Percentiles rank a stretch among this genome's conserved stretches.
Conservation (phyloP, 2,797 vertebrate species). For the Chanos chanos region DNA sequence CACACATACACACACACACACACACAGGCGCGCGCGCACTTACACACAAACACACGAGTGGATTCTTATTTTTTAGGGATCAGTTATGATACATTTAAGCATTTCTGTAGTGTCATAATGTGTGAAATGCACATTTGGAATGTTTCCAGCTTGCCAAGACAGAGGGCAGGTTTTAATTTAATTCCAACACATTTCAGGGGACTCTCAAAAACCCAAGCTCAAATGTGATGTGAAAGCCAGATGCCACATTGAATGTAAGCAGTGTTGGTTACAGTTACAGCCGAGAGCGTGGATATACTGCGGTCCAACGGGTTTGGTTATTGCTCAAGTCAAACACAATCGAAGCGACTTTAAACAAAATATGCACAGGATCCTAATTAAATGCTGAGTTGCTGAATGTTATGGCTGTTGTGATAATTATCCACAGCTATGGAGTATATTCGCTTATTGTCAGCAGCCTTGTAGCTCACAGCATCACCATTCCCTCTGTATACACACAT, state of each 20-base stretch:
- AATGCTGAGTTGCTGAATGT: constrained; percentile 59
- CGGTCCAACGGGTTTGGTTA: constrained; percentile 58
- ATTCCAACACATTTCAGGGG: constrained; percentile 70
- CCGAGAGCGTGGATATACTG: constrained; percentile 54
- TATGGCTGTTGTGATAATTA: constrained; percentile 63
- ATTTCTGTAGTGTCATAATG: constrained; percentile 66
- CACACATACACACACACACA: too few species aligned
- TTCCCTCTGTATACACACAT: constrained; percentile 25
- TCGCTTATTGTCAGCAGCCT: constrained; percentile 47
- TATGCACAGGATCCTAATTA: constrained; percentile 57
- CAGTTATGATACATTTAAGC: constrained; percentile 62
- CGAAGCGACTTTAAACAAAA: constrained; percentile 66
- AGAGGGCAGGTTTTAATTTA: constrained; percentile 66
- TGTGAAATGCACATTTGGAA: constrained; percentile 70
- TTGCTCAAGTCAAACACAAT: constrained; percentile 73
- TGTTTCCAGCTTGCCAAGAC: constrained; percentile 59
- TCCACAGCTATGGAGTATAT: constrained; percentile 56
- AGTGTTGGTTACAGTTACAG: constrained; percentile 62
- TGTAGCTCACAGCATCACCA: constrained; percentile 38
- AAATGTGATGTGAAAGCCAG: constrained; percentile 73
- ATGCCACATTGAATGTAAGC: constrained; percentile 53
- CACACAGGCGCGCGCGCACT: too few species aligned
- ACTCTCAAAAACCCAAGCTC: constrained; percentile 58
- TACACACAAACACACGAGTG: too few species aligned
- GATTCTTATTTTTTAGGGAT: too few species aligned